A percentile compares a stretch with the other conserved stretches of the same genome.
Conservation (phyloP, 2,113 vertebrate species). For the Ahaetulla prasina region DNA sequence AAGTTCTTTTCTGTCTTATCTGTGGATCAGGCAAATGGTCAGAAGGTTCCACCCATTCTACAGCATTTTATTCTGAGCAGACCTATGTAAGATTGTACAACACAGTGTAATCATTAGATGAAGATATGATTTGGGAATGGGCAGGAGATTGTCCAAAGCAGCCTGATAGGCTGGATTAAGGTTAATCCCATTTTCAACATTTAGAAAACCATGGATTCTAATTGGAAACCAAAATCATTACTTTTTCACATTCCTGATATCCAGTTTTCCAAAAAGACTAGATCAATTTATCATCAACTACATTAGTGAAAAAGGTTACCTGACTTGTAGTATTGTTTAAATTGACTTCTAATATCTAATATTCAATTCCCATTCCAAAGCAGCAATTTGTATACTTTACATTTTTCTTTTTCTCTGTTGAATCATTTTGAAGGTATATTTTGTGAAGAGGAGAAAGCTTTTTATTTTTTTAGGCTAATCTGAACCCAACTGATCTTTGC, state of each 20-base stretch:
- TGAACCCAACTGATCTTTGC: constrained; percentile 66
- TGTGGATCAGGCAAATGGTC: not conserved
- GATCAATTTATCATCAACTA: accelerated
- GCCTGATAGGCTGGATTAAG: not conserved
- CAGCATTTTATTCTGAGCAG: not conserved
- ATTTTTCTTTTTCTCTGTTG: constrained; percentile 46
- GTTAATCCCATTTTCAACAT: not conserved
- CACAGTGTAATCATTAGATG: not conserved
- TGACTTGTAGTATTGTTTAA: not conserved
- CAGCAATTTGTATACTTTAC: constrained; percentile 20
- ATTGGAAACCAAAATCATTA: not conserved
- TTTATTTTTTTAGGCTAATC: constrained; percentile 60
- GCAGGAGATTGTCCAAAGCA: not conserved
- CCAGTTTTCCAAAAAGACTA: not conserved
- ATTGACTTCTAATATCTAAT: constrained; percentile 1
- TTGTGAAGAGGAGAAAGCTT: constrained; percentile 53
- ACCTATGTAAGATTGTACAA: not conserved
- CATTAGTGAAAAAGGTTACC: not conserved
- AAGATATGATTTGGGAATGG: not conserved
- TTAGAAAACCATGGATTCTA: not conserved
- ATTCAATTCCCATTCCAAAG: constrained; percentile 70
- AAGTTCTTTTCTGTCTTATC: not conserved
- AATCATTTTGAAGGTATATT: constrained; percentile 54
- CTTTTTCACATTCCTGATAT: not conserved
- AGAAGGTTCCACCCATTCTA: not conserved